A percentile compares a stretch with the other conserved stretches of the same genome.
These are phyloP conservation scores for Virgularia gustaviana DNA, from an alignment of 92 coral and sea anemone genomes.

Conservation along the genomic window DNA sequence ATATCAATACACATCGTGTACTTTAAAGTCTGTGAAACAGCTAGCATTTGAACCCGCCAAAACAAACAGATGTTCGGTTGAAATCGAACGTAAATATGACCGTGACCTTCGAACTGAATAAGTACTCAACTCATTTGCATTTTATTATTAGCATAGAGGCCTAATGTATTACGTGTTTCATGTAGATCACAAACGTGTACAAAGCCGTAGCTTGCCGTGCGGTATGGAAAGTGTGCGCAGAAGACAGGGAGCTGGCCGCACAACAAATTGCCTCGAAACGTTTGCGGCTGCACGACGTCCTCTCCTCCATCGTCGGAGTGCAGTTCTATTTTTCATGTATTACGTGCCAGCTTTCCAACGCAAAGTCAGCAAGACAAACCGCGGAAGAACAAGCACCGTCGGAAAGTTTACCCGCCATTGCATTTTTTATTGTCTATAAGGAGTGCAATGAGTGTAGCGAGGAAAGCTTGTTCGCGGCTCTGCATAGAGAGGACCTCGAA, in stretches of 20 bases:
- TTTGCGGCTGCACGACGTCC: background rate
- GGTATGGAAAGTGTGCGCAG: background rate
- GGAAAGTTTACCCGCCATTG: background rate
- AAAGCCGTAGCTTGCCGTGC: background rate
- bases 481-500: conserved; percentile 1
- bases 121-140: no score
- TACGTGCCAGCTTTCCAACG: background rate
- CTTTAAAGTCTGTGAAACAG: no score
- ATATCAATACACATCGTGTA: no score
- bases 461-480: background rate
- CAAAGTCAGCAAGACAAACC: background rate
- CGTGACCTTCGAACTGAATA: no score
- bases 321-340: background rate
- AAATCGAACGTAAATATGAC: no score
- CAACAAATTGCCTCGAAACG: background rate
- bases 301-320: background rate
- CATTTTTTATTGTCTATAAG: background rate
- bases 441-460: background rate
- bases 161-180: no score
- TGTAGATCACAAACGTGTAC: background rate
- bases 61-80: no score
- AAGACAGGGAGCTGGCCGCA: no score
- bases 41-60: no score
- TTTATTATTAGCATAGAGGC: no score
- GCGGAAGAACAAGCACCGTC: no score